Conservation (phyloP, 2,888 invertebrate genomes). For the Unio delphinus region DNA sequence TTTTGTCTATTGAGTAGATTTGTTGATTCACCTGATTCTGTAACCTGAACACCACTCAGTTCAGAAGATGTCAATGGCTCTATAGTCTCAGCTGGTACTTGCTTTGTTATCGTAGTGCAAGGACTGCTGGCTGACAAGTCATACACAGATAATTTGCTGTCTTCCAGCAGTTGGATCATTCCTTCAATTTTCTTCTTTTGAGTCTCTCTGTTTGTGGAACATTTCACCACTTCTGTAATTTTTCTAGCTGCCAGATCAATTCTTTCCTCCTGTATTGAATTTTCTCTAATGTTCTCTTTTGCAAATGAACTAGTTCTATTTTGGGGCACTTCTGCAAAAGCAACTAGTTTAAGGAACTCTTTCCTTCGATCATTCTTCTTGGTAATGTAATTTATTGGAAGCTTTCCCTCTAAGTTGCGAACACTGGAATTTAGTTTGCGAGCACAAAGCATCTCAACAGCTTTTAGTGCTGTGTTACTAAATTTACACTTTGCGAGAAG, state of each 20-base stretch:
- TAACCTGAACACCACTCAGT: no score
- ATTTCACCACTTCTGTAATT: constrained; percentile 14
- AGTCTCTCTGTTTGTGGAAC: constrained; percentile 19
- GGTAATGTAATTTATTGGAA: constrained; percentile 47
- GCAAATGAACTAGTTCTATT: no score
- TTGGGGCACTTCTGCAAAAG: constrained; percentile 3
- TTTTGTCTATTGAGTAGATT: neutral
- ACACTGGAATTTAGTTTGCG: constrained; percentile 36
- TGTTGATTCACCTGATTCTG: no score
- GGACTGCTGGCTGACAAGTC: no score
- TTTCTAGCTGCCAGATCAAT: neutral
- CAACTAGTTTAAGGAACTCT: constrained; percentile 29
- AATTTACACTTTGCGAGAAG: constrained; percentile 37
- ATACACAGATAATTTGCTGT: constrained; percentile 21
- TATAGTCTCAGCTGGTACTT: no score
- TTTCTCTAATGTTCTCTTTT: neutral
- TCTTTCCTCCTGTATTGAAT: constrained; percentile 8
- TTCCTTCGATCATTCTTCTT: constrained; percentile 46
- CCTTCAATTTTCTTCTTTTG: constrained; percentile 32
- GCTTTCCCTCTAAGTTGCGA: constrained; percentile 44
- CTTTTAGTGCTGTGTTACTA: constrained; percentile 28
- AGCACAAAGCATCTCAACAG: constrained; percentile 40
- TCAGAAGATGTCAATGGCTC: no score
- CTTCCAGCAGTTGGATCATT: constrained; percentile 33
- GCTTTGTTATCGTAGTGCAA: no score